Base-by-base conservation (phyloP, 2,113 vertebrate species). In the Collichthys lucidus region DNA sequence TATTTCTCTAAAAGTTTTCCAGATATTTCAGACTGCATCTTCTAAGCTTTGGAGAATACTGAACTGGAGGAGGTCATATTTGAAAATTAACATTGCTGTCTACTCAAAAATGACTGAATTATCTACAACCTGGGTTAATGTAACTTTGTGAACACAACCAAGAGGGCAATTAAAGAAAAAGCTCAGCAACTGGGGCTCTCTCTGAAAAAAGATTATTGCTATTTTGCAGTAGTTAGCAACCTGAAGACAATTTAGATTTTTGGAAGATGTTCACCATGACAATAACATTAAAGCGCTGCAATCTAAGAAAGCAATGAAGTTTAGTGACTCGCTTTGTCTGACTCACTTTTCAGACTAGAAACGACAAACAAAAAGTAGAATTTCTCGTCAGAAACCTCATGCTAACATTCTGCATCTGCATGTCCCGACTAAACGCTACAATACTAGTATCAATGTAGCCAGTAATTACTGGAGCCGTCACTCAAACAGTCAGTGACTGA, bases 391-490 rank as follows among this genome's bases (percentile, higher is more conserved):
- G n/a, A 2, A 66, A 42, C 42, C 62, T 44, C 55, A 46, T 35
- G 49, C 42, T 50, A 24, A 61, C 68, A 31, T 17, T 42, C 14
- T 11, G 20, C 3, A 69, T 26, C 14, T 47, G 10, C 12, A 8
- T 53, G 3, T 24, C 35, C 16, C n/a, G 3, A 3, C 24, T 62
- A 40, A 59, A 31, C 40, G 26, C 61, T 60, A 10, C 14, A 79
- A 9, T n/a, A 24, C n/a, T 22, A 62, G 20, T n/a, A 4, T 44
- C 66, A 72, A 10, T 74, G 49, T 42, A 42, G 70, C 50, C 62
- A 70, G 47, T 11, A 74, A 47, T 80, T 62, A 52, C 26, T 17
- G 50, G 9, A 74, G 29, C 64, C 65, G 59, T 75, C 77, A 69
- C 26, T 68, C 46, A 77, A 31, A 60, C 7, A 73, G 46, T 35